Percentiles rank a stretch among this genome's conserved stretches.
phyloP scores from a whole-genome alignment of 2,888 invertebrate genomes.

The Cosmopolites sordidus region DNA sequence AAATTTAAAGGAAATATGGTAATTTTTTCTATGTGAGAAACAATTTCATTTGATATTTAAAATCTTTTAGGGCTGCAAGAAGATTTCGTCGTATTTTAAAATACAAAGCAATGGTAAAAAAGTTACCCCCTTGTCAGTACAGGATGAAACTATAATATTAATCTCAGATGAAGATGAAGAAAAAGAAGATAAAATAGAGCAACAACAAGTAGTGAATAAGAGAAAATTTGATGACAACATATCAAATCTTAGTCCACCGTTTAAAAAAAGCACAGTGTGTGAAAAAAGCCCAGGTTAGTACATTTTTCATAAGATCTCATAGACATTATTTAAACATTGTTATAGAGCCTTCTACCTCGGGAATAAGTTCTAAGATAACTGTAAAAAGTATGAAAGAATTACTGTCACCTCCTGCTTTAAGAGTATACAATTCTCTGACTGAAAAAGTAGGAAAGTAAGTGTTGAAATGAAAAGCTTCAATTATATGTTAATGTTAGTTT shows the following conservation, averaged over 20 bases:
- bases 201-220: neutral
- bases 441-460: neutral
- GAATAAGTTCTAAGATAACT: neutral
- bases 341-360: constrained; percentile 12
- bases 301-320: no score
- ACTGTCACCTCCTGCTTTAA: neutral
- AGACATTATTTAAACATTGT: no score
- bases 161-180: constrained; percentile 15
- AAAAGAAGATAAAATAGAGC: neutral
- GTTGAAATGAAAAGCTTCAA: no score
- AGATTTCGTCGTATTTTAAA: constrained; percentile 33
- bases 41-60: neutral
- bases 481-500: no score
- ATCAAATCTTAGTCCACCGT: constrained; percentile 15
- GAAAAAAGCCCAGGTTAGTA: neutral
- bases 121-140: neutral
- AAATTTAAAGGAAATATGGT: constrained; percentile 16
- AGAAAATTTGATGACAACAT: constrained; percentile 3
- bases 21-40: neutral
- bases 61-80: constrained; percentile 27
- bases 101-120: constrained; percentile 12
- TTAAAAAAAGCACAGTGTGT: constrained; percentile 7
- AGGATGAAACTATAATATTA: constrained; percentile 8
- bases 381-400: neutral
- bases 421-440: neutral